Percentiles rank a stretch among this genome's conserved stretches.
Conservation (phyloP, 1,140 invertebrate genomes). For the Akabosia matsudoensis region DNA sequence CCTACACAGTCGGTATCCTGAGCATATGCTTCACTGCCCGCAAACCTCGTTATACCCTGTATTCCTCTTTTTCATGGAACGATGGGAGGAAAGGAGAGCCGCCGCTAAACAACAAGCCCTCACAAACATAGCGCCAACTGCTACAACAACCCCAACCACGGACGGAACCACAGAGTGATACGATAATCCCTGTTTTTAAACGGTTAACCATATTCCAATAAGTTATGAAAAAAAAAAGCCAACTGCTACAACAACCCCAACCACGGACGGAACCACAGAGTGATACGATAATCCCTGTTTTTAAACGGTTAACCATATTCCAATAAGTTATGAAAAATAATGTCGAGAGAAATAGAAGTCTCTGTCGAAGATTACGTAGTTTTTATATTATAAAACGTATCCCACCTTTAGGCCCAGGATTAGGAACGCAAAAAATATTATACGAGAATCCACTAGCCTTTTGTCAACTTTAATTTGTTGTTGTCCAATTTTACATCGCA, state of each 20-base stretch:
- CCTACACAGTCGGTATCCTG: not conserved
- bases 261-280: not conserved
- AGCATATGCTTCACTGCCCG: slow-evolving; percentile 4
- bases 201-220: too few species aligned
- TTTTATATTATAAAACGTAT: too few species aligned
- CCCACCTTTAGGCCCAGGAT: too few species aligned
- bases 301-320: too few species aligned
- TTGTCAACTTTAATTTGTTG: too few species aligned
- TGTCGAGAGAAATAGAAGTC: too few species aligned
- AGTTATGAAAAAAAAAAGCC: too few species aligned
- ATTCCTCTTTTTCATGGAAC: slow-evolving; percentile 8
- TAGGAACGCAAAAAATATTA: too few species aligned
- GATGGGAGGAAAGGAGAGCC: not conserved
- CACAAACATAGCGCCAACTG: not conserved
- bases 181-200: not conserved
- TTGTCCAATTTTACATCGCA: too few species aligned
- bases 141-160: not conserved
- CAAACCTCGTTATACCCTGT: slow-evolving; percentile 1
- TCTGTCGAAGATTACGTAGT: too few species aligned
- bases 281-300: not conserved
- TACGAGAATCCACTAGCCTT: too few species aligned
- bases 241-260: not conserved
- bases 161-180: not conserved
- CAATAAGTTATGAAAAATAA: too few species aligned
- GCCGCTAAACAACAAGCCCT: not conserved